Evolutionary conservation across 2,113 vertebrate species (phyloP), one percentile per base, ranked within the genome.

Genomic region (Eulemur macaco): DNA sequence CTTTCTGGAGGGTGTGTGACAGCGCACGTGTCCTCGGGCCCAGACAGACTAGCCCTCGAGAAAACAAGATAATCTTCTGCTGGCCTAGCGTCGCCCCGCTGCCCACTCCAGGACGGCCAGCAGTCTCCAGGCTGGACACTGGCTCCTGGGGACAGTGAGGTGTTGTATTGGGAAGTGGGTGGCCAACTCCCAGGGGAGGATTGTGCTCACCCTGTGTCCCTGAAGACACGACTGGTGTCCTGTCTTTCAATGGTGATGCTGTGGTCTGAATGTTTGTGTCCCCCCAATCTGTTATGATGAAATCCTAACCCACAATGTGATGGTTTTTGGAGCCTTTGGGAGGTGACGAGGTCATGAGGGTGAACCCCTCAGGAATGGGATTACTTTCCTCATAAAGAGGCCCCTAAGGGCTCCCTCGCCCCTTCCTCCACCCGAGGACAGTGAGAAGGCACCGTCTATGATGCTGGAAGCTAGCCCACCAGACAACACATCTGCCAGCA

Each of bases 11-110:
- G 39, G 8, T 13, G 2, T 11, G 45, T 2, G 6, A 15, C 3
- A 34, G 14, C 2, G 6, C 37, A 8, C 1, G 3, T 0, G 2
- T 50, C 73, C 58, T 63, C 3, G 4, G 18, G 56, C 56, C 27
- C 58, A 3, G 74, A 50, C 7, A 6, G 27, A 10, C 37, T 14
- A 42, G 68, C 25, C 37, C 23, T 15, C 9, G 29, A 45, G 37
- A 23, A 54, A 74, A 34, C 5, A 37, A 25, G 63, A n/a, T 3
- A 25, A 18, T 8, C 73, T 42, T 82, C 84, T 6, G 1, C 52
- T 13, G 56, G 54, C n/a, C 94, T 47, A 14, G 23, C 8, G 4
- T 25, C 25, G 20, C 5, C 86, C 11, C 23, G 20, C 0, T 4
- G 21, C 18, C 47, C 21, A 34, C 15, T 15, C 21, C 4, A 13